Evolutionary conservation across 2,113 vertebrate species (phyloP).

Genomic region (Hemichromis elongatus): DNA sequence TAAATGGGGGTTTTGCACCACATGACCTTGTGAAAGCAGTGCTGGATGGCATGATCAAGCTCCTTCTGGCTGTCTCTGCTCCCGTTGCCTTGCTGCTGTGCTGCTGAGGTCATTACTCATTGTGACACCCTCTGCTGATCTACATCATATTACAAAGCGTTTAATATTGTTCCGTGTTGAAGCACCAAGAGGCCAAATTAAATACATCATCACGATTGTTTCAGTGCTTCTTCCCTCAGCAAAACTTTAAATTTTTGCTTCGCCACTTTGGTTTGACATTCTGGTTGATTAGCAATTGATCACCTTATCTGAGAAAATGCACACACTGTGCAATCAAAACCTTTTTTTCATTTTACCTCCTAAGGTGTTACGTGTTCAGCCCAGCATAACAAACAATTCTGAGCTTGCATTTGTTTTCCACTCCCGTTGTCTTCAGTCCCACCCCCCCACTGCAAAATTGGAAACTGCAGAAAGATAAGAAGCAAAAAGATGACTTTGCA

Average conservation of each 20-base stretch:
- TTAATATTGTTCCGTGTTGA: constrained; percentile 47
- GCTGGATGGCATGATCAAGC: constrained; percentile 8
- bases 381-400: background rate
- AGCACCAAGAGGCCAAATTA: background rate
- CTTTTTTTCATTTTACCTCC: constrained; percentile 1
- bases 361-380: background rate
- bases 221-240: background rate
- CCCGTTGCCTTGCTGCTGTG: constrained; percentile 6
- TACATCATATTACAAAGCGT: constrained; percentile 52
- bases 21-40: constrained; percentile 45
- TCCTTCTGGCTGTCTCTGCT: constrained; percentile 17
- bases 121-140: constrained; percentile 49
- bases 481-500: background rate
- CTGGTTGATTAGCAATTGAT: constrained; percentile 31
- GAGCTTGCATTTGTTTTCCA: background rate
- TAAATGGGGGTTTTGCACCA: constrained; percentile 15
- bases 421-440: background rate
- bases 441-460: background rate
- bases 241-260: background rate
- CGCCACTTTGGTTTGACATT: background rate
- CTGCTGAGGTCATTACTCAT: constrained; percentile 60
- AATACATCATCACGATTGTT: constrained; percentile 12
- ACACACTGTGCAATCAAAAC: background rate
- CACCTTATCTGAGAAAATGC: constrained; percentile 1
- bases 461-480: background rate